Percentiles rank a stretch among this genome's conserved stretches.
Evolutionary conservation across 2,888 invertebrate species (phyloP).

Genomic region (Escarpia spicata): DNA sequence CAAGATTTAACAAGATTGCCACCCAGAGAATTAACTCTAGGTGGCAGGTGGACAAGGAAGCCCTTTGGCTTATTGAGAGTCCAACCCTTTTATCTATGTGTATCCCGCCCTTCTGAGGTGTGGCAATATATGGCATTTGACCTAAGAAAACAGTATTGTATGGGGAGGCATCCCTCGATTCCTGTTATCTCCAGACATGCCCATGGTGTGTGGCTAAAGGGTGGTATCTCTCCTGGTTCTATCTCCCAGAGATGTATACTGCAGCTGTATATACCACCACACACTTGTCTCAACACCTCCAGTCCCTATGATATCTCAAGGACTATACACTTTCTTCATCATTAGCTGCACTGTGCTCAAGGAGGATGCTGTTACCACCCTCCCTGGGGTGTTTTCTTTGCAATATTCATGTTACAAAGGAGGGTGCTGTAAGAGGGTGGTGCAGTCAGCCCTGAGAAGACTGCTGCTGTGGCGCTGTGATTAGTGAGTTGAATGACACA

Average conservation of each 20-base stretch:
- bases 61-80: too few species aligned
- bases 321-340: background rate
- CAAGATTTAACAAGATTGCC: too few species aligned
- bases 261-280: background rate
- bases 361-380: background rate
- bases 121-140: background rate
- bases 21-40: too few species aligned
- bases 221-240: background rate
- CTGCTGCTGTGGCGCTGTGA: background rate
- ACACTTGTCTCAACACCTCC: background rate
- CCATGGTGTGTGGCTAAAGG: background rate
- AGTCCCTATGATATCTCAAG: background rate
- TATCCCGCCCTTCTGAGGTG: too few species aligned
- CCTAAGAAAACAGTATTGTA: background rate
- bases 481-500: conserved; percentile 9
- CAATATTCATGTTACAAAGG: background rate
- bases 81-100: too few species aligned
- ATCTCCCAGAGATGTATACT: background rate
- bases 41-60: too few species aligned
- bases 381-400: background rate
- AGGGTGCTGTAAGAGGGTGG: too few species aligned
- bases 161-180: background rate
- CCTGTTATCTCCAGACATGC: background rate
- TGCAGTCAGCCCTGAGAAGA: background rate
- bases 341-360: background rate